phyloP scores from a whole-genome alignment of 2,888 invertebrate species.

The Limnephilus lunatus region DNA sequence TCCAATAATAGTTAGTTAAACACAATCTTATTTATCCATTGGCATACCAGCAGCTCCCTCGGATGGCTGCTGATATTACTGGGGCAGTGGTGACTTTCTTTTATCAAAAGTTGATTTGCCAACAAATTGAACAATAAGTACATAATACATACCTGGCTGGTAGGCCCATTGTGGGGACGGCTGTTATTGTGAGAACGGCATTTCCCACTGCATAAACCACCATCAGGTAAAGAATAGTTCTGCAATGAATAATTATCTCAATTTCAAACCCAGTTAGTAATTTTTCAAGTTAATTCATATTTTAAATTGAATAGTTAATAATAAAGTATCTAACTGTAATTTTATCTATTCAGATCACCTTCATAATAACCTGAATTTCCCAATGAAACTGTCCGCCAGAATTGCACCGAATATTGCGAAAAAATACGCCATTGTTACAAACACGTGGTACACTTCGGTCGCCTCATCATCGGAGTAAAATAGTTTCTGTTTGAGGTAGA shows the following conservation, averaged over 20 bases:
- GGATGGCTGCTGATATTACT: too few species aligned
- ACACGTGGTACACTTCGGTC: slow-evolving; percentile 86
- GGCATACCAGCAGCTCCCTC: too few species aligned
- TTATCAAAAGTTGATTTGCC: too few species aligned
- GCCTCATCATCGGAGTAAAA: slow-evolving; percentile 80
- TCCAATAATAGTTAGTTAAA: too few species aligned
- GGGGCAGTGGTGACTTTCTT: too few species aligned
- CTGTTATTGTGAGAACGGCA: slow-evolving; percentile 79
- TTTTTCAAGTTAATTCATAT: background rate
- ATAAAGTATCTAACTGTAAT: slow-evolving; percentile 3
- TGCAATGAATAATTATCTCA: slow-evolving; percentile 67
- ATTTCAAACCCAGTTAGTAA: background rate
- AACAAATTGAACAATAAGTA: background rate
- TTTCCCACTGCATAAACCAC: slow-evolving; percentile 86
- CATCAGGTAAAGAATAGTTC: slow-evolving; percentile 85
- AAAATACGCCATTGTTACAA: slow-evolving; percentile 85
- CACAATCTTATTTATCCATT: too few species aligned
- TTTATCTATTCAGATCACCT: slow-evolving; percentile 54
- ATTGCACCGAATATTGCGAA: slow-evolving; percentile 88
- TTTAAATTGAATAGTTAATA: background rate
- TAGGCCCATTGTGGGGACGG: slow-evolving; percentile 75
- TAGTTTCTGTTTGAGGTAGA: slow-evolving; percentile 84
- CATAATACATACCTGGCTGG: slow-evolving; percentile 71
- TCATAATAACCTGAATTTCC: slow-evolving; percentile 82
- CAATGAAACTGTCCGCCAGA: slow-evolving; percentile 87